These are phyloP conservation scores for Todus mexicanus DNA, from an alignment of 2,797 vertebrate species.

Conservation along the genomic window DNA sequence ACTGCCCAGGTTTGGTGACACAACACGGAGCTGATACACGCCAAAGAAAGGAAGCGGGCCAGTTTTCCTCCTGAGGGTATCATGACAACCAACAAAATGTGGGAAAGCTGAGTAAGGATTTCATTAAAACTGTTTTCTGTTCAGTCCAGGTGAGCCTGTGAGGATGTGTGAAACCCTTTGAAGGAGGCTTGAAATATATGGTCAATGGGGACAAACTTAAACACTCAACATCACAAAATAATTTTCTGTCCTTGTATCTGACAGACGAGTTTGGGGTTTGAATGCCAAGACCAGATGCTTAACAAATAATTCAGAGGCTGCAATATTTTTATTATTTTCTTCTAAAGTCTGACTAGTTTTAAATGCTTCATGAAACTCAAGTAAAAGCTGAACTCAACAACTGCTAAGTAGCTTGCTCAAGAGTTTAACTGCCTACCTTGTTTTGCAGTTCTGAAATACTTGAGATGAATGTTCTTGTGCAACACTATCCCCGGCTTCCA, in stretches of 20 bases:
- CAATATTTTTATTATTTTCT: neutral
- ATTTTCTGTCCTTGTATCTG: neutral
- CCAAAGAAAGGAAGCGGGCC: neutral
- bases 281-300: neutral
- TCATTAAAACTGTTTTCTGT: neutral
- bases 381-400: neutral
- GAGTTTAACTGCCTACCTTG: neutral
- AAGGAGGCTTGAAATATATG: neutral
- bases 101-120: neutral
- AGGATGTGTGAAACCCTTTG: neutral
- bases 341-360: neutral
- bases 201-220: neutral
- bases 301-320: neutral
- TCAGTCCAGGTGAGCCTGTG: neutral
- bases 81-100: neutral
- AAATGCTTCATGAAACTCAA: neutral
- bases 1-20: neutral
- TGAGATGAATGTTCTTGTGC: slow-evolving; percentile 20
- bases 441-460: neutral
- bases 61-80: neutral
- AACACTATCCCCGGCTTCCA: neutral
- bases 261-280: neutral
- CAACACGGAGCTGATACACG: neutral
- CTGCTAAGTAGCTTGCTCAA: neutral
- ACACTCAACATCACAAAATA: neutral